Evolutionary conservation across 2,797 vertebrate species (phyloP), one percentile per base, ranked within the genome.

Genomic region (Mormyrops boulengeri): DNA sequence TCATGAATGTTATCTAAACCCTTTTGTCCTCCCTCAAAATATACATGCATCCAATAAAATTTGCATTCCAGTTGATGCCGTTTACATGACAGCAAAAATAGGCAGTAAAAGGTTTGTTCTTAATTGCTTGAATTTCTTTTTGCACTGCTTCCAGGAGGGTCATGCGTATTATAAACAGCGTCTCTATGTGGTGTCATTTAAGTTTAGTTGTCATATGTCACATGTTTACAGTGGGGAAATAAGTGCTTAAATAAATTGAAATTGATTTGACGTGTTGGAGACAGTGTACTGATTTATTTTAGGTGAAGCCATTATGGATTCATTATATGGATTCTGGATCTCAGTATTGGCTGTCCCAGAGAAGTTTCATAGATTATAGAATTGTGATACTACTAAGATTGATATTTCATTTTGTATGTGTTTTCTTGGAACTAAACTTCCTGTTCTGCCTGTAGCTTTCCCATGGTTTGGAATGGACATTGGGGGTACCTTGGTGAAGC

Each of bases 381-480:
- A 47, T 84, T 50, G 44, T 84, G 19, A 26, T 84, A 49, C 12
- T 85, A 11, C 11, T 17, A 26, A 85, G n/a, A 5, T 85, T 52
- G n/a, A 85, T 14, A 49, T 47, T 30, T 38, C 14, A 17, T 55
- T 60, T 38, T 38, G 5, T 38, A 11, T 87, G 50, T 30, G 9
- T 34, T 87, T 86, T 6, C 85, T 86, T 86, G 19, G 5, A 44
- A 69, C 47, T 88, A n/a, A 80, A 19, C 30, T 44, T 38, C 26
- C 69, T 19, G 9, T 34, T 91, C 0, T 92, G 88, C 91, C 89
- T 89, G 69, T 93, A 98, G 97, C 97, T 90, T 97, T 98, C 91
- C 97, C 97, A 0, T 98, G 97, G 97, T 97, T 98, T 93, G 97
- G 97, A 41, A 97, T 97, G 97, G 97, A 97, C 92, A 97, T 97